Percentiles rank a stretch among this genome's conserved stretches.
These are phyloP conservation scores for Ridgeia piscesae DNA, from an alignment of 1,140 invertebrate species.

Conservation along the genomic window DNA sequence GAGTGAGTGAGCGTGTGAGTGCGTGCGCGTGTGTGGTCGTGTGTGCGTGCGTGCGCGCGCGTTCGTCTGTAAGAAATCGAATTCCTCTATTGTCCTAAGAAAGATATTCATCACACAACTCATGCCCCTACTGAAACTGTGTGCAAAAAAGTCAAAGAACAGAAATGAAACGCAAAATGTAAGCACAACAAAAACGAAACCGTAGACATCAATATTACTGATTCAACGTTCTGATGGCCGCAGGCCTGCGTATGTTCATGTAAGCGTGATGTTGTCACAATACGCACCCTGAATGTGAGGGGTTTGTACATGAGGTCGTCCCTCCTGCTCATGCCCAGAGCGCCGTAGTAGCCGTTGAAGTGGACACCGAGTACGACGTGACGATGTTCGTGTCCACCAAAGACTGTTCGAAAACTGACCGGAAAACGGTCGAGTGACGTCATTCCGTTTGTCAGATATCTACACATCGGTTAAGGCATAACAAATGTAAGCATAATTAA, in stretches of 20 bases:
- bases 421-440: constrained; percentile 56
- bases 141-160: no score
- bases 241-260: not conserved
- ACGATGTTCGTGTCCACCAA: constrained; percentile 47
- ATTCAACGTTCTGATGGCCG: no score
- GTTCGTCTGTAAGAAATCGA: no score
- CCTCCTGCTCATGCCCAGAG: constrained; percentile 57
- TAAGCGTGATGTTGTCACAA: not conserved
- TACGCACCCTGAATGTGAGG: constrained; percentile 48
- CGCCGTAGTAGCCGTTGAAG: constrained; percentile 53
- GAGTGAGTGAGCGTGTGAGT: no score
- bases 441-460: constrained; percentile 54
- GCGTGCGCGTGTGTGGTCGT: no score
- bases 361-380: constrained; percentile 59
- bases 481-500: not conserved
- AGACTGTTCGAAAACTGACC: constrained; percentile 57
- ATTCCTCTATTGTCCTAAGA: no score
- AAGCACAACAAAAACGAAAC: no score
- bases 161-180: no score
- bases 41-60: no score
- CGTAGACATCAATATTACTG: no score
- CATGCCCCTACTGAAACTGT: no score
- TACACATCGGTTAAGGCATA: constrained; percentile 16
- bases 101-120: no score
- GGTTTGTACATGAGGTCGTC: constrained; percentile 59